Conservation (phyloP, 2,888 invertebrate species). For the Heliconius cydno region DNA sequence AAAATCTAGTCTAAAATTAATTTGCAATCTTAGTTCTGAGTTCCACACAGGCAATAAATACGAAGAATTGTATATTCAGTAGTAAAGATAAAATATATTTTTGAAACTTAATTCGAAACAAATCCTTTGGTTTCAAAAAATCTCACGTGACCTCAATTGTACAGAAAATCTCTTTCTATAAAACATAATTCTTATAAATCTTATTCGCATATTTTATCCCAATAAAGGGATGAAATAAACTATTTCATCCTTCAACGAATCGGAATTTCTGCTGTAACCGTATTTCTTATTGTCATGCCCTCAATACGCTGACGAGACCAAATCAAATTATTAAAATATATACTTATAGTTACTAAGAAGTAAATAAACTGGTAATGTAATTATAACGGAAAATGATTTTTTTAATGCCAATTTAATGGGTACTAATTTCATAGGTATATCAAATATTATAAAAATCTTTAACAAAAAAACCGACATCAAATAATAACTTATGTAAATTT, state of each 20-base stretch:
- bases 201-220: slow-evolving; percentile 30
- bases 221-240: slow-evolving; percentile 57
- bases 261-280: slow-evolving; percentile 43
- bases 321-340: background rate
- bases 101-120: too few relatives aligned
- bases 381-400: background rate
- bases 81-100: too few relatives aligned
- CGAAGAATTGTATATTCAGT: too few relatives aligned
- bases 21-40: too few relatives aligned
- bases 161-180: background rate
- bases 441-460: background rate
- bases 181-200: slow-evolving; percentile 27
- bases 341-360: background rate
- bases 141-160: background rate
- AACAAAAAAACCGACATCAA: too few relatives aligned
- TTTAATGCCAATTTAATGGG: background rate
- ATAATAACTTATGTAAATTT: too few relatives aligned
- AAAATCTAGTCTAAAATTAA: too few relatives aligned
- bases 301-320: background rate
- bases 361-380: background rate
- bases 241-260: slow-evolving; percentile 60
- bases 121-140: background rate
- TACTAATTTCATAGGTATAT: background rate
- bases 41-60: too few relatives aligned
- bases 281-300: background rate